Base-by-base conservation (phyloP, 1,140 invertebrate genomes). In the Geopemphigus sp. region DNA sequence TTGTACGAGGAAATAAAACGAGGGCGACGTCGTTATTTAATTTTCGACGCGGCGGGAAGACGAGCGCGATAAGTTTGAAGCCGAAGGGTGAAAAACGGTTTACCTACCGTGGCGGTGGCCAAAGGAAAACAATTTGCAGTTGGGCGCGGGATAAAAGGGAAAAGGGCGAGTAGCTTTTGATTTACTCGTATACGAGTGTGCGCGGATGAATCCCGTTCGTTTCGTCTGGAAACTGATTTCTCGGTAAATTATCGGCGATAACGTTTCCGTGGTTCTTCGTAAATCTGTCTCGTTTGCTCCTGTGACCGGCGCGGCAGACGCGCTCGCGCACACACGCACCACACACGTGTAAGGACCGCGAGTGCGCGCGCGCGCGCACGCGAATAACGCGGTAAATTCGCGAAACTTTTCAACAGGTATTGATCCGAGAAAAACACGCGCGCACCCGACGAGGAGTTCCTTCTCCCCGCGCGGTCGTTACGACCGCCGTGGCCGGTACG, bases 21-120 rank as follows among this genome's bases (percentile, higher is more conserved):
- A 22, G 32, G 39, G 22, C 19, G 66, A 53, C 17, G 68, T 72
- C 68, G 68, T 72, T 72, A 72, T 72, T 72, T 72, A 72, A 72
- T 72, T 72, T 72, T 72, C 68, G 68, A 29, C 50, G 47, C 17
- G 29, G 47, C 17, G 26, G 50, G 54, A 72, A 72, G 68, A 72
- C 68, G 64, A 68, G 45, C 24, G 64, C 64, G 68, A 72, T 72
- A 29, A 72, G 47, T 72, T 72, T n/a, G 50, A 53, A 72, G 68
- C 54, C 26, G 68, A 53, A 72, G 68, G 68, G 68, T 47, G 66
- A n/a, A 72, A 70, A 72, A 72, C 68, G 24, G 68, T 72, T 72
- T 72, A 72, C 15, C n/a, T 14, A 47, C 47, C 3, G 47, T n/a
- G 47, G 47, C 26, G 50, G 68, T 17, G 24, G 17, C 68, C 47